Percentiles rank a stretch among this genome's conserved stretches.
phyloP scores from a whole-genome alignment of 2,113 vertebrate species.

The Gnathonemus echidnorhynchus region DNA sequence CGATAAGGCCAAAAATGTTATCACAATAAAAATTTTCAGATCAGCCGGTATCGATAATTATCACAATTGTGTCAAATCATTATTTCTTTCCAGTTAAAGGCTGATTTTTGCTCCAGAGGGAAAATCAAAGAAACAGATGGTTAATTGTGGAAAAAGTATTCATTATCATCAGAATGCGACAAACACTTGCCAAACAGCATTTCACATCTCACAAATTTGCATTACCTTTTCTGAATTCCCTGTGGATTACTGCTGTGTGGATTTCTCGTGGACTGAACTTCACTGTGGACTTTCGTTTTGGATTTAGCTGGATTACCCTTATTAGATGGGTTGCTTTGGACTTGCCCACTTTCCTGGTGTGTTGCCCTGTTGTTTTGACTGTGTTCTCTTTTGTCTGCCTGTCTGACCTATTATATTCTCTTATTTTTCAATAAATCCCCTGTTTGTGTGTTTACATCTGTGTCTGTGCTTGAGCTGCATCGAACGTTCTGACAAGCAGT shows the following conservation, averaged over 20 bases:
- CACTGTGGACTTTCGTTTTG: not conserved
- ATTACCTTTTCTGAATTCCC: not conserved
- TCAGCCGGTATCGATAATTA: not conserved
- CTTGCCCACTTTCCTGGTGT: not conserved
- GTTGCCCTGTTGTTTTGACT: not conserved
- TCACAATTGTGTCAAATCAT: not conserved
- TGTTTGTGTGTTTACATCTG: not conserved
- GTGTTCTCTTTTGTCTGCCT: not conserved
- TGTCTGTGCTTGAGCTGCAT: not conserved
- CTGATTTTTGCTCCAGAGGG: not conserved
- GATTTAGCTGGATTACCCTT: not conserved
- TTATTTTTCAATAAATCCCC: not conserved
- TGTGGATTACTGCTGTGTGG: not conserved
- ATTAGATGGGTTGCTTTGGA: not conserved
- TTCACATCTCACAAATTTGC: not conserved
- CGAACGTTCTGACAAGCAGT: not conserved
- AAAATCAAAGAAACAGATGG: not conserved
- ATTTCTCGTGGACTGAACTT: not conserved
- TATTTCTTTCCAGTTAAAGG: not conserved
- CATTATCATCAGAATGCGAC: not conserved
- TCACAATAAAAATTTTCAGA: not conserved
- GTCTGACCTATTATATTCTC: not conserved
- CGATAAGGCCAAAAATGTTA: not conserved
- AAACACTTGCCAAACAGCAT: not conserved
- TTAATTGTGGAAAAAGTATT: not conserved